Conservation (phyloP, 2,888 invertebrate genomes). For the Nymphalis urticae region DNA sequence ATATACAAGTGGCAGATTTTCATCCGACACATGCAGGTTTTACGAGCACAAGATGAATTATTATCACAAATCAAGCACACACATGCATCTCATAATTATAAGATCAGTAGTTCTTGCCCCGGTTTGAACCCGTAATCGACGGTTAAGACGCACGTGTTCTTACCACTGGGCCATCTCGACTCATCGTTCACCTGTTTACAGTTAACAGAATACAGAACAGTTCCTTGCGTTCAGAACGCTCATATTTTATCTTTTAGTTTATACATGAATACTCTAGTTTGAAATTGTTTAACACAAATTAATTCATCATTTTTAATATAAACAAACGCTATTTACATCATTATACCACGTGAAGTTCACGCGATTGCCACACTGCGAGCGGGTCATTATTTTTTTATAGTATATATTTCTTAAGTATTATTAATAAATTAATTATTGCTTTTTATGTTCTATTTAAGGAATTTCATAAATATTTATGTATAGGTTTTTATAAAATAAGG, state of each 20-base stretch:
- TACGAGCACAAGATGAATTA: no score
- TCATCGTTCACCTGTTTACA: not conserved
- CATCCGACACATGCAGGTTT: no score
- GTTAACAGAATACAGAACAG: not conserved
- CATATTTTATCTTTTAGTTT: slow-evolving; percentile 14
- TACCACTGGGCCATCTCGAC: no score
- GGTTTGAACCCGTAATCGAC: no score
- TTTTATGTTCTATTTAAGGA: not conserved
- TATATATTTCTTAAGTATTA: slow-evolving; percentile 5
- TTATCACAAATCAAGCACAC: no score
- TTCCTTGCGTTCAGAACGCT: not conserved
- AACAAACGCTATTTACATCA: slow-evolving; percentile 16
- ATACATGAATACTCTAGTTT: slow-evolving; percentile 12
- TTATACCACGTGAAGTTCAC: slow-evolving; percentile 25
- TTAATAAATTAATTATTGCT: slow-evolving; percentile 1
- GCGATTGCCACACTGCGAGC: slow-evolving; percentile 4
- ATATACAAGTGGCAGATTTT: no score
- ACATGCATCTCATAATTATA: no score
- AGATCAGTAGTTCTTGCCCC: no score
- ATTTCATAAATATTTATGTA: not conserved
- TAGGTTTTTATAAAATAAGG: no score
- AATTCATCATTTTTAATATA: slow-evolving; percentile 20
- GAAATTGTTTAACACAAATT: slow-evolving; percentile 13
- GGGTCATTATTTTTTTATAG: slow-evolving; percentile 19
- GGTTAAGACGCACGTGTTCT: no score